Base-by-base conservation (phyloP, 2,888 invertebrate species). In the Lasius platythorax region DNA sequence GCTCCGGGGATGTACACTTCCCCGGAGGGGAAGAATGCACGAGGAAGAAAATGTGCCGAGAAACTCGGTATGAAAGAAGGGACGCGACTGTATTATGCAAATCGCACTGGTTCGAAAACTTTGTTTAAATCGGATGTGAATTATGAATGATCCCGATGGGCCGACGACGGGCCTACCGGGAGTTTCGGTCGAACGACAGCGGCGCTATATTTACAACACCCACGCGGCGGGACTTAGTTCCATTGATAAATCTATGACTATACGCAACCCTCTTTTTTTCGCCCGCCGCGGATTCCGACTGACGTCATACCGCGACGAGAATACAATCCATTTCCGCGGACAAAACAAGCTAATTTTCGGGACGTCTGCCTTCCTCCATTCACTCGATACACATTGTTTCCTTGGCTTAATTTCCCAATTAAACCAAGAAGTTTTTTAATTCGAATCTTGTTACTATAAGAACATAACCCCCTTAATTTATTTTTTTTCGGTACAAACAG, bases 121-220 rank as follows among this genome's bases (percentile, higher is more conserved):
- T 92, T 91, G 91, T 91, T 92, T 87, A 90, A 91, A 93, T 92
- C 91, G 89, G 90, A 90, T 91, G 92, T 93, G 91, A 93, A 93
- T 93, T 93, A 93, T 92, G 92, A 88, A 89, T 87, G 85, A 87
- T 90, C 90, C 91, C 90, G 46, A 50, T 74, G 92, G 91, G 90
- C 87, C 18, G 85, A 84, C 89, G 84, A 84, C 88, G 83, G 86
- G 88, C 85, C 92, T 90, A 86, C 63, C 74, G 90, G 89, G 88
- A 90, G 58, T 83, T 85, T 84, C 84, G 75, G 58, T 28, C 73
- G 76, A 84, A 76, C 83, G 89, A 90, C 89, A 85, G 84, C 66
- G 82, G 67, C 79, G 81, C 56, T 67, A 66, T 90, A 90, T 90
- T 90, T 90, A 90, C 86, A 89, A 86, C 83, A 72, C 91, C 89